phyloP scores from a whole-genome alignment of 2,888 invertebrate species.

The Acrobeloides nanus region DNA sequence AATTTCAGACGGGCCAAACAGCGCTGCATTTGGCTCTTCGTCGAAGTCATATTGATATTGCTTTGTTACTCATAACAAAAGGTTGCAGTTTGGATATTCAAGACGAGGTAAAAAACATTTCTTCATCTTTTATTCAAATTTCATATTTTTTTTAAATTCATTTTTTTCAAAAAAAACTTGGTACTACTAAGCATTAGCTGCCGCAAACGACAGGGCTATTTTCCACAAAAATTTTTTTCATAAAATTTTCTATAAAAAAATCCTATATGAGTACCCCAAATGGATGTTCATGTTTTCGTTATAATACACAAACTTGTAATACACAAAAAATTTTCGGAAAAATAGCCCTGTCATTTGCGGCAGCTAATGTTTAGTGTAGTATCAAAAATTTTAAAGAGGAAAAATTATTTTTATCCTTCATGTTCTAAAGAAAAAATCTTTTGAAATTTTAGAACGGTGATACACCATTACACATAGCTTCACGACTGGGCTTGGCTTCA shows the following conservation, averaged over 20 bases:
- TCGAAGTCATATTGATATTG: slow-evolving; percentile 57
- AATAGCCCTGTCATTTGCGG: no score
- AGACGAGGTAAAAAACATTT: slow-evolving; percentile 30
- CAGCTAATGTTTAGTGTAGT: no score
- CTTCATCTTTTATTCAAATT: slow-evolving; percentile 1
- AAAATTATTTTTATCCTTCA: not conserved
- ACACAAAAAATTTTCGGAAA: no score
- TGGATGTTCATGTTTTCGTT: no score
- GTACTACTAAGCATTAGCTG: no score
- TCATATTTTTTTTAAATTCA: not conserved
- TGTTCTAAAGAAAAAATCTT: slow-evolving; percentile 1
- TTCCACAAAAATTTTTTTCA: not conserved
- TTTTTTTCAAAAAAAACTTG: no score
- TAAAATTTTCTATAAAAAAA: not conserved
- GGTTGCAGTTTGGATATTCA: slow-evolving; percentile 60
- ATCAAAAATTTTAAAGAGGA: slow-evolving; percentile 59
- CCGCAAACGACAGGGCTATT: no score
- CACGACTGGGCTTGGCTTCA: slow-evolving; percentile 60
- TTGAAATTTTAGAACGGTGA: slow-evolving; percentile 59
- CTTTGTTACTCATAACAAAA: slow-evolving; percentile 62
- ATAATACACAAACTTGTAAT: no score
- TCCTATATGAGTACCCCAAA: no score
- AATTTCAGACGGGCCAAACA: slow-evolving; percentile 58
- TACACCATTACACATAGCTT: slow-evolving; percentile 63
- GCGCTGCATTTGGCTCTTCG: slow-evolving; percentile 64